Base-by-base conservation (phyloP, 2,113 vertebrate species). In the Typhlomys cinereus region DNA sequence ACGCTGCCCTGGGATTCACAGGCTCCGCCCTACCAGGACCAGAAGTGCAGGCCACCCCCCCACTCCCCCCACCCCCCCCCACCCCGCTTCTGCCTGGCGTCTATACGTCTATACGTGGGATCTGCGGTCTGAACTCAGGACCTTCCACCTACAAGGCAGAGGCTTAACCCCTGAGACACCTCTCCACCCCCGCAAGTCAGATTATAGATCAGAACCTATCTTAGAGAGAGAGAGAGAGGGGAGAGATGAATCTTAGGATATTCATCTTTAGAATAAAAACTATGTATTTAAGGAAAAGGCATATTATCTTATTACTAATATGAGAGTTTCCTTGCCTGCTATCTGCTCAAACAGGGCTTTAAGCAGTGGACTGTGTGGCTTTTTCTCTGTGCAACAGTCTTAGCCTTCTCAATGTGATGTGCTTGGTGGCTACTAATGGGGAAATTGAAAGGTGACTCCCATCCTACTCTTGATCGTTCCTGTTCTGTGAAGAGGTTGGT, bases 351-450 rank as follows among this genome's bases (percentile, higher is more conserved):
- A 66, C 81, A 92, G 27, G 67, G 87, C 59, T 93, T 89, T 85
- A 82, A 44, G 73, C 59, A 83, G 31, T 80, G 41, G 92, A 78
- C 66, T 85, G 18, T 67, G 74, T 84, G 79, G 82, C 36, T 75
- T 4, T 93, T 93, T 61, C 57, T 95, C 90, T 76, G 41, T 88
- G 46, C 54, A 85, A 25, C n/a, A 78, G 1, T 91, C 76, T 86
- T 81, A 89, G 50, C 76, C 81, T 96, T 95, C 64, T 95, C 48
- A 92, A 87, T 89, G 84, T 89, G 29, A 82, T 92, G 75, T 94
- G n/a, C 88, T 69, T 91, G 71, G 84, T 85, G 44, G 75, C 76
- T 89, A 94, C 46, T 36, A 93, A 48, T 91, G 27, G 50, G 36
- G 52, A 96, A 90, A 31, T 61, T 78, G 34, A 87, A 81, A 81